Base-by-base conservation (phyloP, 2,888 invertebrate species). In the Halictus ligatus region DNA sequence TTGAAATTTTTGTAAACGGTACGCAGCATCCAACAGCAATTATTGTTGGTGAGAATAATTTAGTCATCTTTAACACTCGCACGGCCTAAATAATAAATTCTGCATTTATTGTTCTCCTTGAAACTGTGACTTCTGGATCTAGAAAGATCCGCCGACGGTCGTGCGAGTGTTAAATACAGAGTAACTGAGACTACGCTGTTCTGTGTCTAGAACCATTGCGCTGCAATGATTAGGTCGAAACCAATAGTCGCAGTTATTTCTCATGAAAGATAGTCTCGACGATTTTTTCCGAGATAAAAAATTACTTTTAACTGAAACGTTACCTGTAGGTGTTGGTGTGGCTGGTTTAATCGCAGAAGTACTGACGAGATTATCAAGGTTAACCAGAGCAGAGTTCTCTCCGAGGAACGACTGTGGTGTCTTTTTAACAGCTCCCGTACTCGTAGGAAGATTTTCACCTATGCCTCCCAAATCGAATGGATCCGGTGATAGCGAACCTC, bases 401-500 rank as follows among this genome's bases (percentile, higher is more conserved):
- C 99, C 99, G 79, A 99, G 97, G 96, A 99, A 99, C 93, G 98
- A 97, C 92, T 98, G 98, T 4, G 99, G 99, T 78, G 99, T 99
- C 96, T 99, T 99, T 95, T 98, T 98, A 71, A 96, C 95, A 43
- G 96, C 96, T 85, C 96, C 96, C 80, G 96, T 96, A 78, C 95
- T 95, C 92, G 95, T 93, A n/a, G 96, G 95, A 88, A 97, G 94
- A 80, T 94, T 95, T 82, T 96, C 96, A 91, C 96, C 96, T 18
- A 97, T 95, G 4, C 96, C 95, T 81, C 96, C 96, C 90, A 98
- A 96, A 94, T 98, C 97, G 95, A 98, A 98, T 79, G 97, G 97
- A 95, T 97, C 97, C 13, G 96, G 94, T 29, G 96, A 95, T 92
- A 95, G 91, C 74, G 95, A 93, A 87, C 93, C 94, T 85, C 94